Evolutionary conservation across 1,140 invertebrate genomes (phyloP), one percentile per base, ranked within the genome.

Genomic region (Oncopodura yosiiana): DNA sequence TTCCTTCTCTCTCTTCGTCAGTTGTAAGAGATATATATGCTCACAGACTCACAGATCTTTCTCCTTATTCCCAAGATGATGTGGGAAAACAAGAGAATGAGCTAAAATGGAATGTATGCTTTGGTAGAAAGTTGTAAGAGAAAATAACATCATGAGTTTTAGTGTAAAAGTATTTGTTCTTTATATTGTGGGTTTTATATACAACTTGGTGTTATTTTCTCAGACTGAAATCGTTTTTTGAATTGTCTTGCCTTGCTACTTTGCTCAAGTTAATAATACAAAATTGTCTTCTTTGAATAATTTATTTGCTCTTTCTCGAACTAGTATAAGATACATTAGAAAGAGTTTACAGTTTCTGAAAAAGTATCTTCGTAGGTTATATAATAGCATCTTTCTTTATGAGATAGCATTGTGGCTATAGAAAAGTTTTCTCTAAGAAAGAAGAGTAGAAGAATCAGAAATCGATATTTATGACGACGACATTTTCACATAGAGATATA

Each of bases 261-360:
- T n/a, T 37, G 14, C 37, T 4, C 14, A 3, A 12, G 30, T 43
- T 24, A 50, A 32, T 19, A 38, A 14, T 36, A 37, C 41, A 29
- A 48, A 53, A 43, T 53, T 53, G 56, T 58, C 49, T 37, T 43
- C 49, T 52, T 53, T 58, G 56, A 58, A 58, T 58, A 58, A 58
- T 58, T 53, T 53, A 58, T 58, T 52, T 53, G 34, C 27, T 50
- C 49, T 39, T 50, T 9, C 32, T 18, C 18, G 8, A 41, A 29
- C 6, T 16, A 37, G 32, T 36, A 38, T 5, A 36, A n/a, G 27
- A 4, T n/a, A 11, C 36, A 16, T 12, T 14, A 26, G 16, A 32
- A 4, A 34, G 26, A 34, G n/a, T 37, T n/a, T n/a, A 12, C 34
- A 32, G n/a, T 46, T 9, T 34, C 2, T 27, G 34, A 36, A 49